Evolutionary conservation across 2,888 invertebrate genomes (phyloP), one percentile per base, ranked within the genome.

Genomic region (Exocentrus adspersus): DNA sequence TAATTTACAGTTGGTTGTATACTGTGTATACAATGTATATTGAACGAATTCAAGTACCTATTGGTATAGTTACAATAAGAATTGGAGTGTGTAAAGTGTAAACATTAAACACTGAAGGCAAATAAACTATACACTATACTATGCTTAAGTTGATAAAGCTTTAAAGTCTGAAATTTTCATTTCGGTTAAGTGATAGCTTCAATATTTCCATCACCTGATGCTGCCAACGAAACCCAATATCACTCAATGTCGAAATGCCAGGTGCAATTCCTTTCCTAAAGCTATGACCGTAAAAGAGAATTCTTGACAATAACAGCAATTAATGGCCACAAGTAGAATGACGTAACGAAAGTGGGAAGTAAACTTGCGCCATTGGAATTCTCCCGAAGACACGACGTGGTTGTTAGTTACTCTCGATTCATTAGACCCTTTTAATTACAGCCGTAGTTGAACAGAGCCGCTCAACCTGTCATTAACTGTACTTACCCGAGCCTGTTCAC

Each of bases 391-490:
- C 60, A 50, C 57, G 60, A 56, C 66, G 62, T 60, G 72, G 69
- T 68, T 70, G 70, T 69, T 73, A 67, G 70, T 73, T 71, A 69
- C 69, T 69, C 69, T 69, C 71, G 64, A 71, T 73, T 71, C 72
- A 73, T 71, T 73, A 73, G 72, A 70, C 70, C 71, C 70, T 73
- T 73, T 73, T 71, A 73, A 73, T 73, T 73, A 71, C 70, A 59
- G 52, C 65, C 59, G 63, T 66, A 60, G 64, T 58, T 65, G 62
- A 61, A 53, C 46, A 53, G 48, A 65, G 67, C 63, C 65, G 68
- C 65, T 67, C 62, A 65, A 64, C 56, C 68, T 65, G 65, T 68
- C 68, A 66, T 70, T 70, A 70, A 62, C 62, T 52, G 60, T 57
- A 57, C 56, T 57, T 57, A 46, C 24, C 46, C 45, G n/a, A 42